A percentile compares a stretch with the other conserved stretches of the same genome.
These are phyloP conservation scores for Hemicentrotus pulcherrimus DNA, from an alignment of 35 echinoderm and acorn worm species.

Conservation along the genomic window DNA sequence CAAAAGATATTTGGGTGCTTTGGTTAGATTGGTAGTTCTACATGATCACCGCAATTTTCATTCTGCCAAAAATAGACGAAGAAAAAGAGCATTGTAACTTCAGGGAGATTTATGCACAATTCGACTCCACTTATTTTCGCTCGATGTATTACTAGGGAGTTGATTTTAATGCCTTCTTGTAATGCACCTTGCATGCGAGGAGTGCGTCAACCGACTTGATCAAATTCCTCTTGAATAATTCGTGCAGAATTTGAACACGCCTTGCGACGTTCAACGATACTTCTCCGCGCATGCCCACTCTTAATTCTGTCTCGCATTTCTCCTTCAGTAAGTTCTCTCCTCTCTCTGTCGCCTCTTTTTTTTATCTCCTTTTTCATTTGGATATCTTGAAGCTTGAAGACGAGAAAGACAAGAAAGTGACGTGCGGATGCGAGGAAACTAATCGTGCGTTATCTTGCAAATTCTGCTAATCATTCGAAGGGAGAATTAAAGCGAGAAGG, in stretches of 20 bases:
- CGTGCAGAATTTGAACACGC: constrained; percentile 5
- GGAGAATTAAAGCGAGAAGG: neutral
- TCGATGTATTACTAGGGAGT: neutral
- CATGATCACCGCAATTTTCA: too few species aligned
- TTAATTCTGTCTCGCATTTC: neutral
- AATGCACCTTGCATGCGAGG: neutral
- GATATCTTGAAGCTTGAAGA: neutral
- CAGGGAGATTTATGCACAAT: neutral
- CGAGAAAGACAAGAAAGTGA: constrained; percentile 9
- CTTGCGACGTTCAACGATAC: neutral
- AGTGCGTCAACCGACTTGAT: neutral
- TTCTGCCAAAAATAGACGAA: too few species aligned
- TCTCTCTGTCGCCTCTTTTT: neutral
- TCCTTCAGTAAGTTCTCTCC: neutral
- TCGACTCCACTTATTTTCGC: neutral
- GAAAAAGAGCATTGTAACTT: neutral
- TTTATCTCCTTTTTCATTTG: neutral
- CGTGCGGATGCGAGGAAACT: neutral
- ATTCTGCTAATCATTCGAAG: constrained; percentile 1
- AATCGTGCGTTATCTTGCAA: neutral
- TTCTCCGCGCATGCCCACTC: neutral
- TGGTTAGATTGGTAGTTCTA: too few species aligned
- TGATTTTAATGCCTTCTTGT: too few species aligned
- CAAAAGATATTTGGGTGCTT: too few species aligned
- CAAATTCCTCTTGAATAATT: neutral